phyloP scores from a whole-genome alignment of 2,113 vertebrate genomes.

The Dasypus novemcinctus region DNA sequence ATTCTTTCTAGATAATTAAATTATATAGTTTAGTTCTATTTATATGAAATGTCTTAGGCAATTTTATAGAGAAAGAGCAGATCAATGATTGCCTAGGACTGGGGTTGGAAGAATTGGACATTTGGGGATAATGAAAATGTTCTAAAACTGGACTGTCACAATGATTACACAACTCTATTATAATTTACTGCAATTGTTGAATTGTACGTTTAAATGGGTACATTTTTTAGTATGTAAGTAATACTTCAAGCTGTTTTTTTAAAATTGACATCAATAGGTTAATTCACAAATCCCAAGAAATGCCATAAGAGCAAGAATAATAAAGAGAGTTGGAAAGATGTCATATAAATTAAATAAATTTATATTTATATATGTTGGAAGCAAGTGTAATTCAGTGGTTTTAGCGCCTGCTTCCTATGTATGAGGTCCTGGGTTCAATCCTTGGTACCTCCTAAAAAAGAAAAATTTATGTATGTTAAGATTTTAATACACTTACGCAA shows the following conservation, averaged over 20 bases:
- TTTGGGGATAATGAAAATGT: neutral
- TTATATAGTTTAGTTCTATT: accelerated
- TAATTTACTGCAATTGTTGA: neutral
- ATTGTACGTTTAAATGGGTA: neutral
- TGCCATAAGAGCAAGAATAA: neutral
- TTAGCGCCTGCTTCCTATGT: too few relatives aligned
- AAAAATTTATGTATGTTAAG: neutral
- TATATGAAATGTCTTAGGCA: neutral
- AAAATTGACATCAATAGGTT: neutral
- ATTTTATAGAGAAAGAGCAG: neutral
- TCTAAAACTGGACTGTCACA: neutral
- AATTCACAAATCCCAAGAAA: neutral
- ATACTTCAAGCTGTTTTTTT: neutral
- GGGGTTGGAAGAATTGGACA: neutral
- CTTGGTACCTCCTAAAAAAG: too few relatives aligned
- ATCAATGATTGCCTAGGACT: neutral
- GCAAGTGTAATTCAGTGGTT: too few relatives aligned
- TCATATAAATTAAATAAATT: neutral
- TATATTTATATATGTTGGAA: too few relatives aligned
- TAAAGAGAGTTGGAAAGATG: too few relatives aligned
- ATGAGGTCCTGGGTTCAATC: too few relatives aligned
- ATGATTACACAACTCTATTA: neutral
- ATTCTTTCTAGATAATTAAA: too few relatives aligned
- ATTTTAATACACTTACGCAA: neutral
- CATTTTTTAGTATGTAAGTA: neutral